A percentile compares a stretch with the other conserved stretches of the same genome.
These are phyloP conservation scores for Volucella zonaria DNA, from an alignment of 2,888 invertebrate genomes.

Conservation along the genomic window DNA sequence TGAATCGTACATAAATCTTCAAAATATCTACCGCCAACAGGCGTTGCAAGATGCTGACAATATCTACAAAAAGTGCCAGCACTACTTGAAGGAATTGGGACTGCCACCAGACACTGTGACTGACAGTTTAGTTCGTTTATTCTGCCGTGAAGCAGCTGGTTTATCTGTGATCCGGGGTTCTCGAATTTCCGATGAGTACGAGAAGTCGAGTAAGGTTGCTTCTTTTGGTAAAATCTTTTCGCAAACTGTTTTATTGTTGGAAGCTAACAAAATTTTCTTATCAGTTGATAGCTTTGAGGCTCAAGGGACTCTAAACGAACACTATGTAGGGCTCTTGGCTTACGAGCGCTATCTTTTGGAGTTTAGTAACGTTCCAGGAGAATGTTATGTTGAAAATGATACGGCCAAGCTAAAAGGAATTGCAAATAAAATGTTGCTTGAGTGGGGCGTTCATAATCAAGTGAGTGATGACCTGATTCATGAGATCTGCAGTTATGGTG, in stretches of 20 bases:
- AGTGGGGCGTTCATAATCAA: slow-evolving; percentile 91
- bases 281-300: slow-evolving; percentile 89
- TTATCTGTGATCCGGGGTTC: slow-evolving; percentile 91
- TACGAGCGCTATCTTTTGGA: slow-evolving; percentile 94
- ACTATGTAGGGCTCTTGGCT: slow-evolving; percentile 95
- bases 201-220: slow-evolving; percentile 85
- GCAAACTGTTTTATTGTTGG: neutral
- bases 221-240: slow-evolving; percentile 83
- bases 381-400: slow-evolving; percentile 94
- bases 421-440: slow-evolving; percentile 89
- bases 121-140: slow-evolving; percentile 91
- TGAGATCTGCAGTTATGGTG: slow-evolving; percentile 97
- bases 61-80: slow-evolving; percentile 91
- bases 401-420: slow-evolving; percentile 92
- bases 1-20: slow-evolving; percentile 93
- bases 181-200: slow-evolving; percentile 91
- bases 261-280: slow-evolving; percentile 74
- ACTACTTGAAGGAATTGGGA: slow-evolving; percentile 90
- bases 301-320: slow-evolving; percentile 93
- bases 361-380: slow-evolving; percentile 95
- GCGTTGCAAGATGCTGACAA: slow-evolving; percentile 91
- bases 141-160: slow-evolving; percentile 94
- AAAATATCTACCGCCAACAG: slow-evolving; percentile 93
- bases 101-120: slow-evolving; percentile 88
- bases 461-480: slow-evolving; percentile 96